phyloP scores from a whole-genome alignment of 1,140 invertebrate genomes.

The Aricia agestis region DNA sequence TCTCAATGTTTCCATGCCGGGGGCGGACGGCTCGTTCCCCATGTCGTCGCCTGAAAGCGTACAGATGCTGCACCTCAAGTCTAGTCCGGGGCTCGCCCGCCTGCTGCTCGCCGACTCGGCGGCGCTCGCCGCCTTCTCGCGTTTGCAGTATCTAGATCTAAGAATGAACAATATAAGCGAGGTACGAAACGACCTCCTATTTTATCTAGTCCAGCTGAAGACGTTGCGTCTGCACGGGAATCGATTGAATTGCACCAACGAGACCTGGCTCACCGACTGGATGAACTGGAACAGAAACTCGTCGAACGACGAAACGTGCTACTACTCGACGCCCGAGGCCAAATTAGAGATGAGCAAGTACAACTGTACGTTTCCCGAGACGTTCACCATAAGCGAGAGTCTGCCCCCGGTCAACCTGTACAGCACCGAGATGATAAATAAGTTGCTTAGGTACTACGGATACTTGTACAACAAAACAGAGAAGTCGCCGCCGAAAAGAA shows the following conservation, averaged over 20 bases:
- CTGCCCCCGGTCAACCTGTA: conserved; percentile 68
- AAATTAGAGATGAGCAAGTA: conserved; percentile 64
- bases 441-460: conserved; percentile 63
- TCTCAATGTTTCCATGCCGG: conserved; percentile 78
- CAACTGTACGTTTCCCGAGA: conserved; percentile 69
- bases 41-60: conserved; percentile 82
- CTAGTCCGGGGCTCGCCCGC: conserved; percentile 82
- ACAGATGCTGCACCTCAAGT: conserved; percentile 83
- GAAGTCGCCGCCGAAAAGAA: conserved; percentile 37
- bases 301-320: conserved; percentile 65
- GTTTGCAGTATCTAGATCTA: conserved; percentile 83
- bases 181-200: conserved; percentile 80
- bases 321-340: conserved; percentile 60
- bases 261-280: conserved; percentile 81
- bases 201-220: conserved; percentile 82
- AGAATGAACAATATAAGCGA: conserved; percentile 78
- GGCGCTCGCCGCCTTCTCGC: conserved; percentile 81
- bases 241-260: conserved; percentile 79
- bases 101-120: conserved; percentile 83
- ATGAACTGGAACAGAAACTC: conserved; percentile 76
- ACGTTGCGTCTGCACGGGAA: conserved; percentile 79
- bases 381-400: conserved; percentile 68
- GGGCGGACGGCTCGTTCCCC: conserved; percentile 81
- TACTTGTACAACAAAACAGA: conserved; percentile 69
- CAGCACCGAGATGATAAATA: conserved; percentile 72